Base-by-base conservation (phyloP, 2,113 vertebrate species). In the Syngnathus scovelli region DNA sequence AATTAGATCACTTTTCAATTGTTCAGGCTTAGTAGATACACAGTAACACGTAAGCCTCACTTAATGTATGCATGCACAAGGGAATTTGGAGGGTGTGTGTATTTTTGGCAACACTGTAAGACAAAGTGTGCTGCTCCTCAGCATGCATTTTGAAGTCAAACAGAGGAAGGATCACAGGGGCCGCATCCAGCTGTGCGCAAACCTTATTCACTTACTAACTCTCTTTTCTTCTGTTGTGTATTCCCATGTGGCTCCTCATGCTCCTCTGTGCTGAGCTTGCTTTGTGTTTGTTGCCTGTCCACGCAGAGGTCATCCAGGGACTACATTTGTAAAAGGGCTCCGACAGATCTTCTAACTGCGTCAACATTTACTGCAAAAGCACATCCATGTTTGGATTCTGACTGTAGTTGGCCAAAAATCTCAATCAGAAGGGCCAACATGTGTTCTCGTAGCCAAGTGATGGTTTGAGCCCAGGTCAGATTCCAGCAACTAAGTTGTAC, bases 271-370 rank as follows among this genome's bases (percentile, higher is more conserved):
- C 59, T 72, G 38, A 65, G 72, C 46, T 72, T 66, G 64, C 68
- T 60, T 69, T 70, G 67, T 62, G 68, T 71, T 73, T 43, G 66
- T 72, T 59, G 67, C 70, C 66, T 75, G 81, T 75, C 68, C 64
- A 63, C 72, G 68, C 70, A 67, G 66, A 72, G 55, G 66, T 69
- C 71, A 52, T 67, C 73, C 49, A 75, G 75, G 67, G 64, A 55
- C 63, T 67, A 66, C 66, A 61, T 71, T 74, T 62, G 66, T 44
- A 78, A 66, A 48, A 7, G 18, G 43, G 27, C 43, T 49, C n/a
- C 15, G 36, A n/a, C 46, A 12, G 10, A 9, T 37, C 27, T 44
- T 41, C 41, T 44, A 44, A 43, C 1, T 63, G 13, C 23, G 61
- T 16, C 41, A 46, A 41, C 9, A 61, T 61, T 7, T 38, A 41